phyloP scores from a whole-genome alignment of 2,797 vertebrate genomes.

The Epinephelus malabaricus region DNA sequence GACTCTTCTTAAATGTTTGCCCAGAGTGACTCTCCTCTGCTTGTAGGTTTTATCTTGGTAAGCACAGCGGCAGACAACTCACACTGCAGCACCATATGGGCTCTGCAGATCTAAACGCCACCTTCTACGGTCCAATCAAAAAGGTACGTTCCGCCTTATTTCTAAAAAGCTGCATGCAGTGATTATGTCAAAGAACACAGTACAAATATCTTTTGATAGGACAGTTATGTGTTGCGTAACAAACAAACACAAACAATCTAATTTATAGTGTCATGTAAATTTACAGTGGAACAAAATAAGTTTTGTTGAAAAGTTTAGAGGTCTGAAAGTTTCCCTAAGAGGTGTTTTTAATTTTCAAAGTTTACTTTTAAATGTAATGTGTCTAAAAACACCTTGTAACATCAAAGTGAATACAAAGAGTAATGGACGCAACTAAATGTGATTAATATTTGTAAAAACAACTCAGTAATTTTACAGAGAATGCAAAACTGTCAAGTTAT shows the following conservation, averaged over 20 bases:
- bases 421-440: neutral
- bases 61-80: slow-evolving; percentile 98
- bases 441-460: neutral
- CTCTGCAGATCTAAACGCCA: slow-evolving; percentile 98
- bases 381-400: neutral
- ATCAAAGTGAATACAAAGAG: neutral
- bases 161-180: neutral
- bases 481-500: neutral
- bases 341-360: neutral
- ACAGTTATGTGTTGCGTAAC: neutral
- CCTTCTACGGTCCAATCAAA: slow-evolving; percentile 98
- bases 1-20: slow-evolving; percentile 24
- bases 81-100: slow-evolving; percentile 99
- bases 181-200: neutral
- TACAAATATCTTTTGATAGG: neutral
- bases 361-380: neutral
- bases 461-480: neutral
- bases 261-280: neutral
- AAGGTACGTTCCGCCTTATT: slow-evolving; percentile 86
- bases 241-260: neutral
- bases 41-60: slow-evolving; percentile 98
- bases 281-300: neutral
- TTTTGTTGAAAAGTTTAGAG: neutral
- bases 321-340: neutral
- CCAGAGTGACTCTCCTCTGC: slow-evolving; percentile 10